phyloP scores from a whole-genome alignment of 2,113 vertebrate species.

The Pomatostomus ruficeps region DNA sequence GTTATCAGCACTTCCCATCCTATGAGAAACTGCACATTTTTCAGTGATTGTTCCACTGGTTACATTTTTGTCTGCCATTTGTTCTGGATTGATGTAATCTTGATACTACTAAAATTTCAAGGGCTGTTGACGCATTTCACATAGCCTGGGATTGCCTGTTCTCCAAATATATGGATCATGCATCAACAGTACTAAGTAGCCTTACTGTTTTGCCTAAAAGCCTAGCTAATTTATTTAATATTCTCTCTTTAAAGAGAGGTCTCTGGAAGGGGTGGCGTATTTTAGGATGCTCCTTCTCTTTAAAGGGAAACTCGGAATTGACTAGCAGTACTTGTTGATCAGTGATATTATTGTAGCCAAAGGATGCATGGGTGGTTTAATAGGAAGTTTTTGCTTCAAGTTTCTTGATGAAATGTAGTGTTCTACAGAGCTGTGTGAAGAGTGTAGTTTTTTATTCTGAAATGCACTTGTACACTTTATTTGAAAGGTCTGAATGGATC shows the following conservation, averaged over 20 bases:
- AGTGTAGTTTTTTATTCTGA: conserved; percentile 68
- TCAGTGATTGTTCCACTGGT: conserved; percentile 43
- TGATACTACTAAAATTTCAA: conserved; percentile 48
- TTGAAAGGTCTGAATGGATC: conserved; percentile 60
- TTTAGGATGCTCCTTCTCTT: conserved; percentile 45
- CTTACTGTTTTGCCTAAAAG: conserved; percentile 62
- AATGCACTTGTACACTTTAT: conserved; percentile 62
- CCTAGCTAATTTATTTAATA: conserved; percentile 49
- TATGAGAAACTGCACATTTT: conserved; percentile 28
- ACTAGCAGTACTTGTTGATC: conserved; percentile 55
- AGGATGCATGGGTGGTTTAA: conserved; percentile 53
- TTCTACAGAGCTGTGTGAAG: conserved; percentile 58
- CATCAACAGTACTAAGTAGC: conserved; percentile 62
- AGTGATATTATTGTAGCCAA: conserved; percentile 59
- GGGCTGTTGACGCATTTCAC: conserved; percentile 54
- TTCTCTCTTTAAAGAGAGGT: conserved; percentile 58
- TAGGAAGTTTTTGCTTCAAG: conserved; percentile 56
- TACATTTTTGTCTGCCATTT: conserved; percentile 33
- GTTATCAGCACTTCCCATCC: conserved; percentile 35
- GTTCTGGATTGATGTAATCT: conserved; percentile 46
- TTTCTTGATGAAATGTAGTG: conserved; percentile 60
- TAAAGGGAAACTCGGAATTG: conserved; percentile 29
- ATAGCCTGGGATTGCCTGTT: conserved; percentile 51
- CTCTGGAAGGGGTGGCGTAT: neutral
- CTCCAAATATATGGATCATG: conserved; percentile 55